Evolutionary conservation across 2,797 vertebrate genomes (phyloP), one percentile per base, ranked within the genome.

Genomic region (Saxicola maurus): DNA sequence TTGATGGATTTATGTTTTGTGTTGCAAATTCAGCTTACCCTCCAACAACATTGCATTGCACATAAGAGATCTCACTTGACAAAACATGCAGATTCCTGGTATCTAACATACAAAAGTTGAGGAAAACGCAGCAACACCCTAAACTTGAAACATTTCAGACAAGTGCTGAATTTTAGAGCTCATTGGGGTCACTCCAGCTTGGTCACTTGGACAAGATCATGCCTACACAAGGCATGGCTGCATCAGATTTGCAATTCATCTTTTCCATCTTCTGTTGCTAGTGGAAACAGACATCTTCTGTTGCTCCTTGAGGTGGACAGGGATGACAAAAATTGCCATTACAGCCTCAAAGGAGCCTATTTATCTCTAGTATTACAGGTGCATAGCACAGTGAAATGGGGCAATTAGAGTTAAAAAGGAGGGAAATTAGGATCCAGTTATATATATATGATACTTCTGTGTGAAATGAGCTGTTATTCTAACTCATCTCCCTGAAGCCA

Each of bases 381-480:
- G 57, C 76, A 80, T 4, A 74, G 61, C 64, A 57, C 43, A 90
- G 75, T 73, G 77, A 77, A 94, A 93, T 67, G 33, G 75, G 64
- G 73, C 67, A 89, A 91, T 86, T 91, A 74, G 56, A 77, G 46
- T 71, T 78, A 66, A 92, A 93, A 92, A 83, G 78, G 31, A 92
- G 14, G 28, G 31, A 90, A 91, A 95, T 86, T 71, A 80, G 71
- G 61, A 79, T 64, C 75, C 74, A 53, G 73, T 79, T 89, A 38
- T 89, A 89, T 38, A 89, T 38, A 13, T 66, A 56, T 66, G 60
- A 90, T 82, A 82, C 27, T 84, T 43, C 53, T 67, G 17, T 73
- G 81, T 88, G 74, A 91, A 89, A 92, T 84, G 71, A 82, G 49
- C 66, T 89, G 53, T 66, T 92, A 74, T 89, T 83, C 75, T 74